Conservation (phyloP, 2,797 vertebrate genomes). For the Pantherophis vulpinus region DNA sequence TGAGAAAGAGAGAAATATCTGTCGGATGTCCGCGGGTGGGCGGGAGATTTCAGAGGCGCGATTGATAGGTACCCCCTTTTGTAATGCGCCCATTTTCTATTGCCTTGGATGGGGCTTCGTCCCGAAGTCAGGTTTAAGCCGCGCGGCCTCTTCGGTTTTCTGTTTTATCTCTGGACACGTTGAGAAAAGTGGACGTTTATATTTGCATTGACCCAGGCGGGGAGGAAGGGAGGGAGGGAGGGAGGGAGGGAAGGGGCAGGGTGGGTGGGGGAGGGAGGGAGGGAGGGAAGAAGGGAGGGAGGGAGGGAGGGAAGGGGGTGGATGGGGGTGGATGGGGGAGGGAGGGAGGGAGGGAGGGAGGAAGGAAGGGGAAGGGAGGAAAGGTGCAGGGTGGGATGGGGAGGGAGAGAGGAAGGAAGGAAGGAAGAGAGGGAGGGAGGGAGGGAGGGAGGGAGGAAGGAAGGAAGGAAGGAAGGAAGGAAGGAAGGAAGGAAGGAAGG, state of each 20-base stretch:
- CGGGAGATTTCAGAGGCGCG: not conserved
- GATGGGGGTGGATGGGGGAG: no score
- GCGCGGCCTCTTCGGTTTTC: slow-evolving; percentile 82
- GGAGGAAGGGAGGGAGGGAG: not conserved
- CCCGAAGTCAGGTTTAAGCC: slow-evolving; percentile 62
- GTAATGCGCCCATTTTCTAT: not conserved
- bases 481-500: not conserved
- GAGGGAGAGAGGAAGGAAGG: slow-evolving; percentile 26
- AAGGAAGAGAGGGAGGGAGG: no score
- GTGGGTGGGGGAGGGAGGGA: no score
- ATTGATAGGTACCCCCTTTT: not conserved
- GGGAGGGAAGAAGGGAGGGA: accelerated
- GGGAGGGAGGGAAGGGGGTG: accelerated
- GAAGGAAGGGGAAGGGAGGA: no score
- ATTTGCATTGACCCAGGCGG: slow-evolving; percentile 86
- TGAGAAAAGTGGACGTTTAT: slow-evolving; percentile 90
- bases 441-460: accelerated
- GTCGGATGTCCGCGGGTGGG: not conserved
- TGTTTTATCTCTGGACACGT: slow-evolving; percentile 95
- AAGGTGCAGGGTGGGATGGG: slow-evolving; percentile 26
- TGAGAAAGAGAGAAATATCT: not conserved
- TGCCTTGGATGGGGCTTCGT: slow-evolving; percentile 41
- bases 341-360: no score
- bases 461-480: slow-evolving; percentile 31
- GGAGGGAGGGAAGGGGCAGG: no score